phyloP scores from a whole-genome alignment of 2,888 invertebrate genomes.

The Netelia melanura region DNA sequence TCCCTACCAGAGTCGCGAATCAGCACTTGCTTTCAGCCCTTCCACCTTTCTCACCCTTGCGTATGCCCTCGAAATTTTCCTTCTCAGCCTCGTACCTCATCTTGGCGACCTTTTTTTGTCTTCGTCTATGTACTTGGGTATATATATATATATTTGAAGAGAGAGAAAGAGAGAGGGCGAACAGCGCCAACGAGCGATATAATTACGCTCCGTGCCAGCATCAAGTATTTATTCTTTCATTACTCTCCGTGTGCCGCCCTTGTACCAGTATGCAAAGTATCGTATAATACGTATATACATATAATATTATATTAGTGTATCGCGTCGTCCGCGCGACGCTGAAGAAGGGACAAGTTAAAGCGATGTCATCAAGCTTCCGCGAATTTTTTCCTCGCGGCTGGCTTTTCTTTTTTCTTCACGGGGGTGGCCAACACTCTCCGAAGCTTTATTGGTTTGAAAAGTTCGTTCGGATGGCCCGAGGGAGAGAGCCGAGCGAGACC shows the following conservation, averaged over 20 bases:
- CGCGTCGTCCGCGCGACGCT: not conserved
- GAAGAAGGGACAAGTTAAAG: conserved; percentile 67
- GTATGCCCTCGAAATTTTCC: conserved; percentile 43
- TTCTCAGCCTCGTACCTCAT: conserved; percentile 56
- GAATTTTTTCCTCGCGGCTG: conserved; percentile 18
- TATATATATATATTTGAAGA: conserved; percentile 13
- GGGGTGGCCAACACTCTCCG: conserved; percentile 29
- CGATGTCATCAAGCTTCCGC: conserved; percentile 69
- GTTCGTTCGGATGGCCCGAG: conserved; percentile 36
- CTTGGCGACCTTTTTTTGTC: conserved; percentile 40
- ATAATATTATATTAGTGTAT: conserved; percentile 6
- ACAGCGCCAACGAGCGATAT: conserved; percentile 70
- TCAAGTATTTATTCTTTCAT: conserved; percentile 82
- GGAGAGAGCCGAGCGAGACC: conserved; percentile 32
- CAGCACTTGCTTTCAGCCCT: conserved; percentile 69
- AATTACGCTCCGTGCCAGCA: conserved; percentile 77
- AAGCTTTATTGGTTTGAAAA: conserved; percentile 62
- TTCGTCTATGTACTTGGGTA: conserved; percentile 1
- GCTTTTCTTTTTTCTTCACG: conserved; percentile 18
- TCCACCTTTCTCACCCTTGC: conserved; percentile 50
- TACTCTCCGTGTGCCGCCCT: conserved; percentile 69
- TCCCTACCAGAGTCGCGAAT: conserved; percentile 61
- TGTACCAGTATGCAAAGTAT: conserved; percentile 28
- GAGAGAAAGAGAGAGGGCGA: too few relatives aligned
- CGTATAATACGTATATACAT: conserved; percentile 2